Conservation (phyloP, 2,113 vertebrate species). For the Pao palembangensis region DNA sequence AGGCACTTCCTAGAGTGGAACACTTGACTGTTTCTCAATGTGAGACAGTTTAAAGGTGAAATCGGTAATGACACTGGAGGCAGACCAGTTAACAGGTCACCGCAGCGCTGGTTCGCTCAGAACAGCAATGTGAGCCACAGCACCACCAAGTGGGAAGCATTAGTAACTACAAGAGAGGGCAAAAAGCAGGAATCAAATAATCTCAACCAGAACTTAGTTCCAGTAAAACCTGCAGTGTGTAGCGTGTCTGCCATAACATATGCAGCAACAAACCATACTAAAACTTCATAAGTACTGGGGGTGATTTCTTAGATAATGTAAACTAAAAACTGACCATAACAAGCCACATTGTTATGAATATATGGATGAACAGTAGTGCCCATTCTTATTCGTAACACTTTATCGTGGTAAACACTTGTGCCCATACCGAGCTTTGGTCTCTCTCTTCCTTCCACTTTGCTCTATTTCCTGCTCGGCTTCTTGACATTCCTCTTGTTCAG, state of each 20-base stretch:
- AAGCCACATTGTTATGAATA: background rate
- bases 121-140: background rate
- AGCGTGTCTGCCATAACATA: background rate
- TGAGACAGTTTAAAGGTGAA: slow-evolving; percentile 45
- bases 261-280: background rate
- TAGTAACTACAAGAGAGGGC: slow-evolving; percentile 14
- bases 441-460: background rate
- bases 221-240: slow-evolving; percentile 7
- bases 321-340: no score
- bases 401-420: slow-evolving; percentile 8
- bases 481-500: slow-evolving; percentile 53
- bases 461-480: slow-evolving; percentile 1
- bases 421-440: slow-evolving; percentile 15
- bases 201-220: background rate
- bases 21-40: slow-evolving; percentile 52
- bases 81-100: background rate
- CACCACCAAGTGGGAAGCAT: slow-evolving; percentile 41
- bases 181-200: slow-evolving; percentile 15
- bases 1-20: slow-evolving; percentile 15
- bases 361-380: background rate
- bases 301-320: background rate
- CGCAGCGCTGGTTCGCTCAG: no score
- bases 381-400: background rate
- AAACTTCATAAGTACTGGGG: background rate
- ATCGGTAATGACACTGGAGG: background rate